Evolutionary conservation across 2,888 invertebrate species (phyloP), one percentile per base, ranked within the genome.

Genomic region (Nymphalis c-album): DNA sequence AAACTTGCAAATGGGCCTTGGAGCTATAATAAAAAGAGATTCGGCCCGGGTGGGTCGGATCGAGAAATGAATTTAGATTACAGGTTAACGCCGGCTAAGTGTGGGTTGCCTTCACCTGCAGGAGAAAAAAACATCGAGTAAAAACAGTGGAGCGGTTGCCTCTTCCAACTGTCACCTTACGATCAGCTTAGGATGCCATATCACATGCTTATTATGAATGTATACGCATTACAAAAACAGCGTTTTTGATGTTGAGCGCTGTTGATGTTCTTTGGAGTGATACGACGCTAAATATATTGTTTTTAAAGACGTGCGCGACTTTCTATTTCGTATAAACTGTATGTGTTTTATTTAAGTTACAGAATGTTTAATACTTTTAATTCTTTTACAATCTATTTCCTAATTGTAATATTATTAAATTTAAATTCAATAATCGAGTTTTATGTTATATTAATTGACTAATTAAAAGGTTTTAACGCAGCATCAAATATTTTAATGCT

Each of bases 31-130:
- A 92, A 91, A 90, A 91, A 91, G 87, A 85, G 86, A 91, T 87
- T 90, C 87, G 86, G 86, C 81, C 81, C 80, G 84, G 85, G 88
- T 90, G 88, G 90, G 89, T 88, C 86, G 90, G 87, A 86, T 89
- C 91, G 88, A 91, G 88, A 91, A 92, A 92, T 92, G 91, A 92
- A 92, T 92, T 92, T 92, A 92, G 92, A 92, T 92, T 92, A 91
- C 86, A 92, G 89, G 91, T 91, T 91, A 91, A 87, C 88, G 91
- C 90, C 90, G 90, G 77, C 88, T 91, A 91, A 92, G 88, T 91
- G 88, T 89, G 88, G 91, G 91, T 89, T 90, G 80, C 70, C 79
- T 84, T 87, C 91, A 91, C 88, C 91, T 91, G 92, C 86, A 84
- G 85, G 84, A 82, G 78, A 90, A 91, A 91, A 91, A 87, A 83